Percentiles rank a stretch among this genome's conserved stretches.
Evolutionary conservation across 1,140 invertebrate species (phyloP).

Genomic region (Lysiphlebus fabarum): DNA sequence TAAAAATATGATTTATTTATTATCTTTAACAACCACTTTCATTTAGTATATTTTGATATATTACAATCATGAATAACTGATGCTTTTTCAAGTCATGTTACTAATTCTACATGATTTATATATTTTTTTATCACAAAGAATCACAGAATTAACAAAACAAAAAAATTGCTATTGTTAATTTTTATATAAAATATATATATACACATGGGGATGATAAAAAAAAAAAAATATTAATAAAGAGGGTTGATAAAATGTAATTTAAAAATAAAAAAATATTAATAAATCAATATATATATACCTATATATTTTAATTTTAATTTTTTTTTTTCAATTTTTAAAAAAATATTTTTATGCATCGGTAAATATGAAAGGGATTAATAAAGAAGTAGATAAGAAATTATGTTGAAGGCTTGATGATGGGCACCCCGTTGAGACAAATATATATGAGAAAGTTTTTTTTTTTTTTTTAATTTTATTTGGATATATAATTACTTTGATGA

Average conservation of each 20-base stretch:
- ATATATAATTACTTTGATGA: no score
- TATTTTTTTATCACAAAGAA: no score
- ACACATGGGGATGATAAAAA: no score
- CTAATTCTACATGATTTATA: constrained; percentile 25
- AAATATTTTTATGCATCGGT: constrained; percentile 10
- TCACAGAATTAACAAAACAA: no score
- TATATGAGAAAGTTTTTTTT: background rate
- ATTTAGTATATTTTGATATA: background rate
- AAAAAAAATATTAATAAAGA: no score
- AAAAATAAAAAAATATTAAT: no score
- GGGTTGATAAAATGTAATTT: no score
- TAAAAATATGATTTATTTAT: constrained; percentile 21
- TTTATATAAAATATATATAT: no score
- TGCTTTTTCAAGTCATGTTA: background rate
- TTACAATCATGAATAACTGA: no score
- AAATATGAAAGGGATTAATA: constrained; percentile 16
- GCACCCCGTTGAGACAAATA: constrained; percentile 10
- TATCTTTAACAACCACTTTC: constrained; percentile 2
- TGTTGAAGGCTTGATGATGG: constrained; percentile 8
- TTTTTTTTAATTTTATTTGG: no score
- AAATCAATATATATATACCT: background rate
- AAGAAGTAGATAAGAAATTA: constrained; percentile 7
- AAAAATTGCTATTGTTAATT: no score
- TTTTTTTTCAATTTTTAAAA: background rate
- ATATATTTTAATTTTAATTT: constrained; percentile 2